Conservation (phyloP, 2,888 invertebrate genomes). For the Cinara cedri region DNA sequence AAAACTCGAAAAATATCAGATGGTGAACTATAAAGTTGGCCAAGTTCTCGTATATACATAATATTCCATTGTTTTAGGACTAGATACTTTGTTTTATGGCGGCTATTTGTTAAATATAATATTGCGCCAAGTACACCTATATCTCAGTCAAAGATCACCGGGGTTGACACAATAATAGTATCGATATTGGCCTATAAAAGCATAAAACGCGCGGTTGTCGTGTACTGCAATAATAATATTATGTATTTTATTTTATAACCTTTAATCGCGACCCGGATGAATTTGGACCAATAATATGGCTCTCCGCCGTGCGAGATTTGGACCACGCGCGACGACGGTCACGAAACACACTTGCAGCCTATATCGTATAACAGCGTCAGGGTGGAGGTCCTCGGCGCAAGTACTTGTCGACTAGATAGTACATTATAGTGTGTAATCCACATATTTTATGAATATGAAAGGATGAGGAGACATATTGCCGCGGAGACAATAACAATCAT, state of each 20-base stretch:
- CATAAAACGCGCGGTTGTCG: constrained; percentile 21
- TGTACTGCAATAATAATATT: not conserved
- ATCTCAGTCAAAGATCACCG: constrained; percentile 42
- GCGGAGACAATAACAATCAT: constrained; percentile 5
- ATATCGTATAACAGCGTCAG: constrained; percentile 3
- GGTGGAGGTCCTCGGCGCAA: not conserved
- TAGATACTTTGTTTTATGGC: constrained; percentile 28
- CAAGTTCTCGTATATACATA: constrained; percentile 4
- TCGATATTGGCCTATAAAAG: constrained; percentile 54
- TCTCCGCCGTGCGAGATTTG: not conserved
- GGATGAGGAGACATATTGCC: not conserved
- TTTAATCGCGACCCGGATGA: constrained; percentile 56
- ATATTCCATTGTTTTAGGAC: constrained; percentile 39
- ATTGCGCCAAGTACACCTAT: constrained; percentile 17
- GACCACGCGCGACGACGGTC: constrained; percentile 43
- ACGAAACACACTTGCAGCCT: constrained; percentile 14
- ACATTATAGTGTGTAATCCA: not conserved
- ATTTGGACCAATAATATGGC: constrained; percentile 13
- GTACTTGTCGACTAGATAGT: constrained; percentile 2
- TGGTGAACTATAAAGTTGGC: constrained; percentile 17
- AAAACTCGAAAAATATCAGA: constrained; percentile 30
- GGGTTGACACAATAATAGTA: constrained; percentile 54
- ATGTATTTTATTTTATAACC: constrained; percentile 22
- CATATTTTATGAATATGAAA: constrained; percentile 18
- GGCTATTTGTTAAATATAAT: constrained; percentile 50